Conservation (phyloP, 2,888 invertebrate species). For the Dasypolia templi region DNA sequence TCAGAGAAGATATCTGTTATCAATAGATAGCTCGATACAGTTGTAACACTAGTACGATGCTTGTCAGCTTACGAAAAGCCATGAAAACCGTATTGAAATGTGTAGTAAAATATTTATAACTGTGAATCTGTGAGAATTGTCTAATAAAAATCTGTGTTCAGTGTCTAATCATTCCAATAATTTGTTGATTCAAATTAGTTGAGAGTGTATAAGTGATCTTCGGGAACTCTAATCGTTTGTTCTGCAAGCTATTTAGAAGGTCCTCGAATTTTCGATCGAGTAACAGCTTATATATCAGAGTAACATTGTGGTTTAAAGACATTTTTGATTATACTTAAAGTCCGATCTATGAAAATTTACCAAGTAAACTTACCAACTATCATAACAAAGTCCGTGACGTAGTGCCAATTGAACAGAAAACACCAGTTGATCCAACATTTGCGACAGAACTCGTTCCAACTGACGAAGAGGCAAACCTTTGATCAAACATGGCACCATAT, state of each 20-base stretch:
- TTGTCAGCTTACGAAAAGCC: conserved; percentile 39
- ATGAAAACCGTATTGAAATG: conserved; percentile 53
- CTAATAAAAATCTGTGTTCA: conserved; percentile 2
- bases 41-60: conserved; percentile 39
- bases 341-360: background rate
- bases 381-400: background rate
- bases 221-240: conserved; percentile 57
- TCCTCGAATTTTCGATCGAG: conserved; percentile 32
- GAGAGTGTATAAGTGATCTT: conserved; percentile 68
- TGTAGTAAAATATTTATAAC: conserved; percentile 25
- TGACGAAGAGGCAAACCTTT: background rate
- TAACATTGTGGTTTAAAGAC: background rate
- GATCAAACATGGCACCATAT: conserved; percentile 79
- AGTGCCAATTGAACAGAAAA: background rate
- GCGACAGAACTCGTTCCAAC: background rate
- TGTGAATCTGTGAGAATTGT: conserved; percentile 37
- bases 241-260: conserved; percentile 50
- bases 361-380: background rate
- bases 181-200: conserved; percentile 77
- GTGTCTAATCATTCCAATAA: conserved; percentile 74
- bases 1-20: conserved; percentile 56
- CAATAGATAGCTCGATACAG: conserved; percentile 36
- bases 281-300: background rate
- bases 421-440: background rate
- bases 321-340: background rate